Evolutionary conservation across 2,888 invertebrate genomes (phyloP).

Genomic region (Folsomia candida): DNA sequence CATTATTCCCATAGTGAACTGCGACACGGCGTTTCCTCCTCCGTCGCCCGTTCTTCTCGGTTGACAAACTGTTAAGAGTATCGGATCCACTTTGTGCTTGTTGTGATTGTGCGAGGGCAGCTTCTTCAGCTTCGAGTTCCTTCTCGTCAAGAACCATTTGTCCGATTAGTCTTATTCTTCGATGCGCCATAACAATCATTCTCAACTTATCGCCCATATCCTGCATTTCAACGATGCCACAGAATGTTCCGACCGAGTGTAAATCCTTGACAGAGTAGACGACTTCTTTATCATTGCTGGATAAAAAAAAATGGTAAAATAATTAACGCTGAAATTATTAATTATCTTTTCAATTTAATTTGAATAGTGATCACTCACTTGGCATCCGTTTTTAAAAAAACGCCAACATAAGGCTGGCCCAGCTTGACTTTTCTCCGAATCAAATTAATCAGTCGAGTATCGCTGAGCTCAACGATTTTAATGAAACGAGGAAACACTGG

Average conservation of each 20-base stretch:
- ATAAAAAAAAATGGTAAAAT: conserved; percentile 33
- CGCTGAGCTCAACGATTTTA: conserved; percentile 89
- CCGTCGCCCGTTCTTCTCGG: conserved; percentile 49
- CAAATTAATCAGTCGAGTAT: conserved; percentile 82
- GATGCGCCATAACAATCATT: conserved; percentile 91
- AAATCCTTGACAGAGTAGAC: conserved; percentile 81
- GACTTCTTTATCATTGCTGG: conserved; percentile 76
- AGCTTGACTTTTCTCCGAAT: conserved; percentile 89
- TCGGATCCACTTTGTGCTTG: conserved; percentile 56
- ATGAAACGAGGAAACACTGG: conserved; percentile 98
- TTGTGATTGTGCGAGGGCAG: conserved; percentile 61
- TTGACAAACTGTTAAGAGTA: conserved; percentile 51
- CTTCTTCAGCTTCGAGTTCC: conserved; percentile 37
- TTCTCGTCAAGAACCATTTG: conserved; percentile 69
- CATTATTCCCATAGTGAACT: conserved; percentile 32
- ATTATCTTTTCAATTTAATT: neutral
- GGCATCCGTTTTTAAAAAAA: conserved; percentile 89
- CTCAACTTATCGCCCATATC: conserved; percentile 86
- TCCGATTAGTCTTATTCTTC: conserved; percentile 77
- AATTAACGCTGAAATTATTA: conserved; percentile 5
- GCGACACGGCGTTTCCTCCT: conserved; percentile 34
- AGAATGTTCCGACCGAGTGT: conserved; percentile 89
- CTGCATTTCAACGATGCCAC: conserved; percentile 96
- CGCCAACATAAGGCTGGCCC: conserved; percentile 95
- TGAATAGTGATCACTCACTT: no score